These are phyloP conservation scores for Tenualosa ilisha DNA, from an alignment of 2,797 vertebrate genomes.

Conservation along the genomic window DNA sequence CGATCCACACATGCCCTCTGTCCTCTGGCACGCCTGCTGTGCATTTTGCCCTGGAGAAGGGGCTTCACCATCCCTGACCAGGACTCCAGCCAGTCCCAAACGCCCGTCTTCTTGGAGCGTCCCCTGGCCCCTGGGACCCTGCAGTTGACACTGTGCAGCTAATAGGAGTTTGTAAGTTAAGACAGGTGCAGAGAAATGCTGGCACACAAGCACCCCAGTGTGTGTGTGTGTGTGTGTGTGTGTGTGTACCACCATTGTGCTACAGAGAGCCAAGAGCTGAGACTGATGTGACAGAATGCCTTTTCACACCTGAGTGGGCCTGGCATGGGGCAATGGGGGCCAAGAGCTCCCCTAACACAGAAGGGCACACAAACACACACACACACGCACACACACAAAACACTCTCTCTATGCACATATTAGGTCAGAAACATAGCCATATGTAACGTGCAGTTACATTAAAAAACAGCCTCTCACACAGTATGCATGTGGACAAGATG, in stretches of 20 bases:
- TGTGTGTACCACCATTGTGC: constrained; percentile 44
- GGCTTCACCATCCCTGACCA: too few species aligned
- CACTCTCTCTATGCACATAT: not conserved
- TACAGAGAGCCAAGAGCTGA: constrained; percentile 76
- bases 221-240: not conserved
- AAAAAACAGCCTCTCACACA: too few species aligned
- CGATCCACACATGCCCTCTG: too few species aligned
- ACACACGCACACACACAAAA: constrained; percentile 47
- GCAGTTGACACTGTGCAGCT: constrained; percentile 72
- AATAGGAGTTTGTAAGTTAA: constrained; percentile 74
- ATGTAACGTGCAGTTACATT: too few species aligned
- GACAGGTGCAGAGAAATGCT: constrained; percentile 70
- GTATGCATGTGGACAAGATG: too few species aligned
- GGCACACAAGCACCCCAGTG: not conserved
- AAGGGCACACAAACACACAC: constrained; percentile 37
- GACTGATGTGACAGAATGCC: constrained; percentile 82
- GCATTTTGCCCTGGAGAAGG: too few species aligned
- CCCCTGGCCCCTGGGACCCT: constrained; percentile 61
- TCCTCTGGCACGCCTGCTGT: too few species aligned
- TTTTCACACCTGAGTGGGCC: constrained; percentile 85
- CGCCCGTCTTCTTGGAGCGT: not conserved
- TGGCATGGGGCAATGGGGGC: constrained; percentile 79
- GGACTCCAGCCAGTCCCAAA: not conserved
- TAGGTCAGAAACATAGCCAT: not conserved
- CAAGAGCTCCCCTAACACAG: constrained; percentile 74